A percentile compares a stretch with the other conserved stretches of the same genome.
Conservation (phyloP, 2,797 vertebrate genomes). For the Bothrops alternatus region DNA sequence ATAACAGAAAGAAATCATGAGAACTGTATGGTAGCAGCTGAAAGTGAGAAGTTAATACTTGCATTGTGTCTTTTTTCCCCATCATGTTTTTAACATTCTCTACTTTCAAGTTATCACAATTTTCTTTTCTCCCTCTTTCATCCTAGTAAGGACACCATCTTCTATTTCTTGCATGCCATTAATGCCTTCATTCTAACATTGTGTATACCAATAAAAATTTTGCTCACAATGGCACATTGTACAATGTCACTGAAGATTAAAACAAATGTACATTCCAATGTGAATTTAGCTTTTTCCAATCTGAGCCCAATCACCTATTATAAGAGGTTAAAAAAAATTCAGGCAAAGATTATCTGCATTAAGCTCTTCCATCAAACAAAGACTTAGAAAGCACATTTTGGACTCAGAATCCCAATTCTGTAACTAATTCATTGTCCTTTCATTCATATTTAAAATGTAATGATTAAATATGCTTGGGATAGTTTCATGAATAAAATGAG, state of each 20-base stretch:
- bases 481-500: neutral
- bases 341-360: neutral
- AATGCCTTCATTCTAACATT: neutral
- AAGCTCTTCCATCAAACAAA: neutral
- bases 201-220: neutral
- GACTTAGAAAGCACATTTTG: neutral
- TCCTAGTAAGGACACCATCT: neutral
- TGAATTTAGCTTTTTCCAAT: neutral
- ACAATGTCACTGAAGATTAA: neutral
- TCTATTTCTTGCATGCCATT: slow-evolving; percentile 14
- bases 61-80: neutral
- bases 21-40: neutral
- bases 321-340: neutral
- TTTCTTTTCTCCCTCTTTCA: neutral
- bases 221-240: neutral
- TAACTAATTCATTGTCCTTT: neutral
- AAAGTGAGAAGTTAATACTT: slow-evolving; percentile 15
- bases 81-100: neutral
- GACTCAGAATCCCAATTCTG: neutral
- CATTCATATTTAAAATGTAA: neutral
- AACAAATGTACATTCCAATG: neutral
- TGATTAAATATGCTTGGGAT: neutral
- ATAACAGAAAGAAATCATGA: slow-evolving; percentile 19
- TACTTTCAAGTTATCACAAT: slow-evolving; percentile 2
- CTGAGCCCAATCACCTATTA: neutral